Conservation (phyloP, 92 coral and sea anemone genomes). For the Actinernus sp. region DNA sequence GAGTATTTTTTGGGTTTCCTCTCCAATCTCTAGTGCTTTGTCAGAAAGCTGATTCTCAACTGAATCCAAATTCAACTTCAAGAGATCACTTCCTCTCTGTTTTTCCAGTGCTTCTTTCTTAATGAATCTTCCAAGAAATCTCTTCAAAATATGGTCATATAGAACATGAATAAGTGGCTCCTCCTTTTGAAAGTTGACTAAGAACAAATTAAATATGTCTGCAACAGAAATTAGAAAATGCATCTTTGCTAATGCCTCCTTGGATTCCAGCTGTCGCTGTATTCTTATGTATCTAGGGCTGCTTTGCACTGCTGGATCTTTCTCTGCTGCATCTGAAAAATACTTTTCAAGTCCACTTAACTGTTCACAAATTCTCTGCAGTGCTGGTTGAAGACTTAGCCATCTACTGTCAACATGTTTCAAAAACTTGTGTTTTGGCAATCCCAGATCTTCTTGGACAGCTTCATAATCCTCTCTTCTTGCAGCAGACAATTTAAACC, state of each 20-base stretch:
- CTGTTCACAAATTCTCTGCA: constrained; percentile 32
- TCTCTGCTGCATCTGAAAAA: constrained; percentile 30
- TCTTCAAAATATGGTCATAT: constrained; percentile 41
- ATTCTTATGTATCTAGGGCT: constrained; percentile 30
- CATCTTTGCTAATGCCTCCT: constrained; percentile 41
- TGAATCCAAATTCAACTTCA: constrained; percentile 28
- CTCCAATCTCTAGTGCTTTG: constrained; percentile 54
- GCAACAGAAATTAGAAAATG: constrained; percentile 49
- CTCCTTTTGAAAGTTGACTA: constrained; percentile 35
- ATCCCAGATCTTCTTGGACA: constrained; percentile 47
- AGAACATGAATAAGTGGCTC: constrained; percentile 55
- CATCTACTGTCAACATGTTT: constrained; percentile 54
- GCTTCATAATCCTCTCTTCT: constrained; percentile 45
- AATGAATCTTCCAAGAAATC: constrained; percentile 39
- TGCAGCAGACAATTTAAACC: constrained; percentile 46
- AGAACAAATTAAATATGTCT: constrained; percentile 40
- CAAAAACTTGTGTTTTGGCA: constrained; percentile 45
- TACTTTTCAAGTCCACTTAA: constrained; percentile 31
- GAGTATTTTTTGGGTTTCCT: constrained; percentile 45
- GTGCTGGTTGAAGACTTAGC: constrained; percentile 48
- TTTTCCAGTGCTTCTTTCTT: constrained; percentile 32
- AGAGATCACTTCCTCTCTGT: constrained; percentile 31
- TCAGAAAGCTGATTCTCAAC: constrained; percentile 34
- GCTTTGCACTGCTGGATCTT: constrained; percentile 19
- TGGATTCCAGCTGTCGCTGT: constrained; percentile 21